Evolutionary conservation across 2,888 invertebrate genomes (phyloP), one percentile per base, ranked within the genome.

Genomic region (Lutraria lutraria): DNA sequence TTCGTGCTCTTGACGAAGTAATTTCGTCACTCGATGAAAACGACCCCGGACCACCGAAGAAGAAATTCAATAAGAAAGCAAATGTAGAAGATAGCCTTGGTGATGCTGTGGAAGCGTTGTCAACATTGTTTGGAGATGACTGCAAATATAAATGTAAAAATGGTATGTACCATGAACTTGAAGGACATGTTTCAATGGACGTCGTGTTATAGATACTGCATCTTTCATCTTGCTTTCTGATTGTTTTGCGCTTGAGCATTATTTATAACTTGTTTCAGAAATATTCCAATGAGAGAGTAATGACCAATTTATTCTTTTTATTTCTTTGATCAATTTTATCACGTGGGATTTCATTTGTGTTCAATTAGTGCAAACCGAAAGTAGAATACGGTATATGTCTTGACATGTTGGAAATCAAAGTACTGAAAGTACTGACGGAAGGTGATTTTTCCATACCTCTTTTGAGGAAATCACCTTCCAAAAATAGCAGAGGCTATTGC

Each of bases 81-180:
- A 68, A 68, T 0, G 85, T 53, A 13, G 88, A 85, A 25, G 56
- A 52, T 12, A 54, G 10, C 21, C 19, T 82, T n/a, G 89, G 83
- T 15, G 81, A 83, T 21, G 85, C 89, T 0, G 79, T 84, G 13
- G 89, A 91, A 63, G 81, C 82, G 15, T 54, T 89, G n/a, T 56
- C 89, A 10, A 76, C 60, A 16, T 52, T 91, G 31, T 86, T 91
- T 29, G 88, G 88, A 4, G 85, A 85, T 3, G 88, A 91, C 10
- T 93, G 93, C 63, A 85, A 72, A 89, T 93, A 87, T 80, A 86
- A 83, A 52, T 93, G 93, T 82, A 82, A 83, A 52, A 89, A 92
- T 79, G 92, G 93, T 93, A 90, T 56, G 86, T 85, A 76, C 6
- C 31, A 12, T 34, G 43, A 25, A 16, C 0, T 29, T 8, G 43